Evolutionary conservation across 92 coral and sea anemone species (phyloP), one percentile per base, ranked within the genome.

Genomic region (Parazoanthus atlanticus): DNA sequence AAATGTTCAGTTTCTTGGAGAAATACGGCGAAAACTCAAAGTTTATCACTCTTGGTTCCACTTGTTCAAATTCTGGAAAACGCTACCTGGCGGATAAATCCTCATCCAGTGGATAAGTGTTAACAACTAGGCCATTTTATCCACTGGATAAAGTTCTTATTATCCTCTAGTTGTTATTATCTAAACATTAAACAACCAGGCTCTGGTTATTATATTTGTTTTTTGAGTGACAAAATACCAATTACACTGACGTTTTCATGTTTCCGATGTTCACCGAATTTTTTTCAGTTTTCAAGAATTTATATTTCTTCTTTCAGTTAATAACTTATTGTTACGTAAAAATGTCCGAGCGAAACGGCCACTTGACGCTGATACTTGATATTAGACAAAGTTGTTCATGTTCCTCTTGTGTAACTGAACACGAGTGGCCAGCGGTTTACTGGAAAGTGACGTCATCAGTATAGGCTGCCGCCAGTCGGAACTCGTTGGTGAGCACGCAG

Each of bases 401-500:
- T 64, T 34, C 69, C 64, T 6, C 28, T 5, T 56, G 74, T 33
- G 26, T 65, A 23, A 21, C 30, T 26, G 76, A 32, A 4, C 70
- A 13, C 9, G 16, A 54, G 31, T 10, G 23, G 70, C 71, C 30
- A 41, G 38, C 56, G 41, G 43, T 77, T 88, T 89, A 96, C 82
- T 95, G 96, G 88, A 96, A 96, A 15, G 94, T 93, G 84, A 95
- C 96, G 88, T 97, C 99, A 38, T 96, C 96, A 16, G 99, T 97
- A 81, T 95, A 97, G 32, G 99, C 98, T 82, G 94, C 99, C 36
- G 99, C 99, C 70, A 97, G 82, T 79, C 99, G 89, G 88, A 97
- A 97, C 87, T 97, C 99, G 36, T 95, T 98, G 79, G 98, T 90
- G 80, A 97, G 93, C 56, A 97, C 99, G 67, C 99, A 97, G 88